Evolutionary conservation across 2,797 vertebrate genomes (phyloP), one percentile per base, ranked within the genome.

Genomic region (Cuculus canorus): DNA sequence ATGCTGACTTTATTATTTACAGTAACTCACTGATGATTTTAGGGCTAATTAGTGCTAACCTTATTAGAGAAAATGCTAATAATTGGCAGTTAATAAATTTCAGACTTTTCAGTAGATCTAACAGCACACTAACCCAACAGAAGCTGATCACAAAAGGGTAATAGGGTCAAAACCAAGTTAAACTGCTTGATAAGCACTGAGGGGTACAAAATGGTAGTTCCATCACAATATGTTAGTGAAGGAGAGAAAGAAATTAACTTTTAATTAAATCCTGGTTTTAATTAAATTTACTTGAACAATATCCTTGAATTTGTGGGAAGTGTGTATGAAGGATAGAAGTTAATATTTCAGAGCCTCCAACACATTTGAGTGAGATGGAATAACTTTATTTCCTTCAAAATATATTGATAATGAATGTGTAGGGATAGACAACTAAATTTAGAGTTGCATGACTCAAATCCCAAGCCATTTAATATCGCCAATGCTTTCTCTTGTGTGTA

Each of bases 1-100:
- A 96, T 94, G 52, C 69, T 95, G 79, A 88, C 82, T 97, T 96
- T 95, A 95, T 95, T 18, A 89, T 95, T 96, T 95, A 88, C 84
- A 96, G 86, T 88, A 96, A 84, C 32, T 93, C 82, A 64, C 19
- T 73, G 76, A 43, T 88, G 65, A 41, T 69, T 95, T 93, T 90
- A 91, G 45, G 30, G n/a, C 37, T 95, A 96, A 96, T 96, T 97
- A 95, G 43, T 77, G 22, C 30, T 94, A 95, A 90, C 15, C 48
- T 82, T 86, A 90, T 95, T 96, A 81, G 30, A 90, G 24, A 60
- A 90, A 72, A 90, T 64, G 48, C 50, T 96, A 84, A 96, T 96
- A 95, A 95, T 85, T 96, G 52, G 7, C 76, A 59, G 45, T 69
- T 78, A 86, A 79, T 91, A 95, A 72, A 86, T 93, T 92, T 96